These are phyloP conservation scores for Bryconaethiops microstoma DNA, from an alignment of 2,797 vertebrate genomes.

Conservation along the genomic window DNA sequence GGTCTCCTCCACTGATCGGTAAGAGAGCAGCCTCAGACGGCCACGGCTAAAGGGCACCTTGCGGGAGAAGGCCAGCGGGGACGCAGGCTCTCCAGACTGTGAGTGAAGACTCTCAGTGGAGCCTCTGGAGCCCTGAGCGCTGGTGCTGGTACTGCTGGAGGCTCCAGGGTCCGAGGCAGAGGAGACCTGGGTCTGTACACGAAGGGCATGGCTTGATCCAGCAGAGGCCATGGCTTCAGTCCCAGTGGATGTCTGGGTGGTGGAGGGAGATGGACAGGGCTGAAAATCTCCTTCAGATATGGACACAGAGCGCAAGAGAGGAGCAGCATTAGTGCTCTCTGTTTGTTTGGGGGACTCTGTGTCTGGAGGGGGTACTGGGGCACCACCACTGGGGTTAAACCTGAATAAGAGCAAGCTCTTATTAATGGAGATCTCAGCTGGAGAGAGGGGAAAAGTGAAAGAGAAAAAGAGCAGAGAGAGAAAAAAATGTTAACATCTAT, in stretches of 20 bases:
- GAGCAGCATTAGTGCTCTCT: constrained; percentile 55
- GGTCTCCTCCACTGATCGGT: constrained; percentile 90
- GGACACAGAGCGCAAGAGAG: constrained; percentile 74
- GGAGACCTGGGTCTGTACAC: constrained; percentile 54
- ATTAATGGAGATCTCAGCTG: constrained; percentile 90
- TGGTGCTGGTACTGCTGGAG: constrained; percentile 50
- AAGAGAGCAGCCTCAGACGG: constrained; percentile 92
- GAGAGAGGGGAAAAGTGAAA: constrained; percentile 7
- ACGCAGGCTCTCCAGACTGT: constrained; percentile 77
- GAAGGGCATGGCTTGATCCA: constrained; percentile 38
- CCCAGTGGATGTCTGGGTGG: constrained; percentile 36
- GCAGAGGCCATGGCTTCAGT: constrained; percentile 12
- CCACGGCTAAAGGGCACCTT: constrained; percentile 86
- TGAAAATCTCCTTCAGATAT: constrained; percentile 87
- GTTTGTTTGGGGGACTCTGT: constrained; percentile 60
- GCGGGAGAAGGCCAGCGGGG: constrained; percentile 82
- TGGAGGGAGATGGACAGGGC: constrained; percentile 66
- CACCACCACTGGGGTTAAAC: constrained; percentile 77
- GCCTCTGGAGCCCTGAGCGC: constrained; percentile 65
- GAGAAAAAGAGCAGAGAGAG: not conserved
- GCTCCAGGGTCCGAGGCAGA: constrained; percentile 59
- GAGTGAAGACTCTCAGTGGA: constrained; percentile 73
- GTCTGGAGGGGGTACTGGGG: constrained; percentile 42
- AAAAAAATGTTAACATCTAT: not conserved
- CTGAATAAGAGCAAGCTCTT: constrained; percentile 90